Evolutionary conservation across 2,797 vertebrate genomes (phyloP).

Genomic region (Lerista edwardsae): DNA sequence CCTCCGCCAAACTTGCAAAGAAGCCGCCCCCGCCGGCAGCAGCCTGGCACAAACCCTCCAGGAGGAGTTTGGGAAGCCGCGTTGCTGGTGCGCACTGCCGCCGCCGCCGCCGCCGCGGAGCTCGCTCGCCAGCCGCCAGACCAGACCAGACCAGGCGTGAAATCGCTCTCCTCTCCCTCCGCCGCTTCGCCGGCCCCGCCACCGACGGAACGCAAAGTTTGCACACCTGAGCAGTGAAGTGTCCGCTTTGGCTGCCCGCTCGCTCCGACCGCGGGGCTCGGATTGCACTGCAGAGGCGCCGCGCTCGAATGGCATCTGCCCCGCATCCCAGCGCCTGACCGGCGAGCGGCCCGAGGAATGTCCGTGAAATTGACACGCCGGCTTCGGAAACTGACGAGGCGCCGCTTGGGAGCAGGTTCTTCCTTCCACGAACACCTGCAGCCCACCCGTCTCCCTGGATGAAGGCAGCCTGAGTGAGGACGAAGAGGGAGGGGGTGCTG

Average conservation of each 20-base stretch:
- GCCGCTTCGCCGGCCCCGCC: not conserved
- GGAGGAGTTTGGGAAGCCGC: constrained; percentile 1
- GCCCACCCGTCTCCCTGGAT: not conserved
- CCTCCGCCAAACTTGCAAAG: not conserved
- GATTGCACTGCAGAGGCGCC: not conserved
- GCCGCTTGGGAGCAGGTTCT: not conserved
- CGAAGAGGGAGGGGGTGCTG: too few relatives aligned
- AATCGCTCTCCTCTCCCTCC: not conserved
- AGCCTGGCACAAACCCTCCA: not conserved
- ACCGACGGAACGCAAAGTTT: not conserved
- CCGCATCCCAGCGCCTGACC: not conserved
- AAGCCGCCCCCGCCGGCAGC: not conserved
- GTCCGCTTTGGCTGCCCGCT: not conserved
- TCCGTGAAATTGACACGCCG: not conserved
- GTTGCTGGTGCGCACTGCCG: constrained; percentile 4
- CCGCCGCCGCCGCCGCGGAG: too few relatives aligned
- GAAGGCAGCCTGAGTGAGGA: not conserved
- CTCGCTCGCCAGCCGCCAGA: constrained; percentile 38
- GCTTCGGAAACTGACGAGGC: not conserved
- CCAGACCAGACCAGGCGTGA: not conserved
- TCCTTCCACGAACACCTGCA: not conserved
- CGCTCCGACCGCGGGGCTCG: too few relatives aligned
- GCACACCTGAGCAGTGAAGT: not conserved
- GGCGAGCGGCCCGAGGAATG: too few relatives aligned
- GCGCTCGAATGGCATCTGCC: not conserved